Evolutionary conservation across 1,140 invertebrate genomes (phyloP), one percentile per base, ranked within the genome.

Genomic region (Drosophila sucinea): DNA sequence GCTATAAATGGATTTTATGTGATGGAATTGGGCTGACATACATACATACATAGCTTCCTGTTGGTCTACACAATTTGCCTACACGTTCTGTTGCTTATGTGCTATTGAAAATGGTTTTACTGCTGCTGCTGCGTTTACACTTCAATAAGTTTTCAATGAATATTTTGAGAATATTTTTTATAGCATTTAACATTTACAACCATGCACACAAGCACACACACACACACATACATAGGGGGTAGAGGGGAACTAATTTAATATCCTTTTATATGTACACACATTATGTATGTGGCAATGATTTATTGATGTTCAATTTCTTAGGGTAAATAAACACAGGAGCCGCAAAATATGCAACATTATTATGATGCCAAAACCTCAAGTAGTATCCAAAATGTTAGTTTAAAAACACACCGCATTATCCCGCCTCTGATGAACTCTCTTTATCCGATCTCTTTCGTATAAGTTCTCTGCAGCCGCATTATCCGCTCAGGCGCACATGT

Each of bases 71-170:
- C 17, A 44, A 23, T 60, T 33, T 41, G 23, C 70, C 17, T 17
- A 38, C 35, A 8, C 3, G 3, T 3, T 11, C 35, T 38, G 8
- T 38, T 38, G 2, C 35, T 35, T 58, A 58, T 73, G 72, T 65
- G 57, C 65, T 81, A 76, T 81, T 84, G 78, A 81, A 89, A 78
- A 82, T 81, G 67, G 68, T 70, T 67, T 67, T 84, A 81, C 80
- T 80, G 40, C 44, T 74, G 72, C 77, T 75, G 83, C 66, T 72
- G 67, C 44, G 84, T 61, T 89, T 81, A 75, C 77, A 73, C 77
- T 83, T 90, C 71, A 89, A 89, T 89, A 90, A 81, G 66, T 89
- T 90, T 89, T 89, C 77, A 81, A 89, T 89, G 77, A 89, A 89
- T 77, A 89, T 77, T 89, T 89, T 89, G 81, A 84, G 84, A 89